A percentile compares a stretch with the other conserved stretches of the same genome.
Conservation (phyloP, 1,140 invertebrate species). For the Lordiphosa clarofinis region DNA sequence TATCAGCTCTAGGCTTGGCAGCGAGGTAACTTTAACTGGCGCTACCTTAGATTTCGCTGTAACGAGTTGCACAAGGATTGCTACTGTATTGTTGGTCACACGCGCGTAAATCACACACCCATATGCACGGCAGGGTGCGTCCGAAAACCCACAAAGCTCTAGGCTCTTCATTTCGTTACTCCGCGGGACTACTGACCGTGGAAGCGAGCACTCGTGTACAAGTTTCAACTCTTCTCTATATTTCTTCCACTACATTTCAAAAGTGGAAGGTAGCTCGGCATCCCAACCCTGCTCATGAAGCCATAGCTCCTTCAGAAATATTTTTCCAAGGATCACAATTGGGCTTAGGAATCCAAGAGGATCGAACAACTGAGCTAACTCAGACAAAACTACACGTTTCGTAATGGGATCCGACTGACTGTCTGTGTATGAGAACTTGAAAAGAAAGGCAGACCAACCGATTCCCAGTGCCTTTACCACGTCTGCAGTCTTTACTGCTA, state of each 20-base stretch:
- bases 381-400: slow-evolving; percentile 2
- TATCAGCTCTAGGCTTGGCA: slow-evolving; percentile 7
- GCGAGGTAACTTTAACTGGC: slow-evolving; percentile 1
- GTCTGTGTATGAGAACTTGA: neutral
- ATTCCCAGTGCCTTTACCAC: slow-evolving; percentile 2
- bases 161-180: neutral
- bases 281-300: slow-evolving; percentile 8
- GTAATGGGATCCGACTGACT: slow-evolving; percentile 1
- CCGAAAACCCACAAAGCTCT: slow-evolving; percentile 3
- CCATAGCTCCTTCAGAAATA: slow-evolving; percentile 16
- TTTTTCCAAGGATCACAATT: slow-evolving; percentile 12
- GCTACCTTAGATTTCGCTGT: slow-evolving; percentile 2
- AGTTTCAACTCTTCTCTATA: neutral
- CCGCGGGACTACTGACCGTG: neutral
- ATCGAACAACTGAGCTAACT: slow-evolving; percentile 20
- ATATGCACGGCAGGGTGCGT: neutral
- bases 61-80: neutral
- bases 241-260: slow-evolving; percentile 4
- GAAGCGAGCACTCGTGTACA: neutral
- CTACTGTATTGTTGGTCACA: neutral
- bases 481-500: neutral
- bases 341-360: slow-evolving; percentile 10
- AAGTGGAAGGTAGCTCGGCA: slow-evolving; percentile 1
- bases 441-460: neutral
- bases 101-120: neutral